Base-by-base conservation (phyloP, 2,113 vertebrate genomes). In the Anguilla japonica region DNA sequence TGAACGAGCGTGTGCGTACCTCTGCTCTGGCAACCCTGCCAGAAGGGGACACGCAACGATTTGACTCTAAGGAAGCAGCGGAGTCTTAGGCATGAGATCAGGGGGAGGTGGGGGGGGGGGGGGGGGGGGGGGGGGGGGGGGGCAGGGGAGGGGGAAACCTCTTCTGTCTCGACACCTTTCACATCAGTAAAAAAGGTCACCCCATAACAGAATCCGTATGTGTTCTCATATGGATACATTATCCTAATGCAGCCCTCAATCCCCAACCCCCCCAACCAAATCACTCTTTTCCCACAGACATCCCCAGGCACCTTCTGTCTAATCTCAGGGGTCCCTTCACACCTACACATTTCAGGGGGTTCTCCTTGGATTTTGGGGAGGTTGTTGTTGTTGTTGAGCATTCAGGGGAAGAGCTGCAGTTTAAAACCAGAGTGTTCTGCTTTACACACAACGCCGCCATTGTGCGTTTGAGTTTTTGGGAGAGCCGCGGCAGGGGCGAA, bases 401-500 rank as follows among this genome's bases (percentile, higher is more conserved):
- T 26, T 0, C 60, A 67, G 22, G 22, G 60, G 20, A 60, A 46
- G 7, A 53, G 50, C 2, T 14, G 50, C 2, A 8, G 5, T 46
- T 46, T 1, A 81, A 81, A 81, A 8, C 39, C 39, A 4, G 18
- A 41, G 40, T 26, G 20, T 46, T 18, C 18, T 22, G 40, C 34
- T 79, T 79, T 16, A 39, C 4, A 9, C 9, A 41, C 13, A 34
- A 34, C 34, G 50, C 8, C 50, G 11, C 11, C 50, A 53, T 53
- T 53, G 5, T 79, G 26, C 7, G 26, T 5, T 34, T 67, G 60
- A 22, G 57, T 40, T 34, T 79, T 41, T 22, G 80, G 41, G 80
- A 46, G 8, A 53, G 87, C 87, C 91, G 67, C 88, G 26, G 88
- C 88, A 87, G 92, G 92, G 92, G 91, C 34, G 40, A 41, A 41